Percentiles rank a stretch among this genome's conserved stretches.
Conservation (phyloP, 2,113 vertebrate species). For the Mus spicilegus region DNA sequence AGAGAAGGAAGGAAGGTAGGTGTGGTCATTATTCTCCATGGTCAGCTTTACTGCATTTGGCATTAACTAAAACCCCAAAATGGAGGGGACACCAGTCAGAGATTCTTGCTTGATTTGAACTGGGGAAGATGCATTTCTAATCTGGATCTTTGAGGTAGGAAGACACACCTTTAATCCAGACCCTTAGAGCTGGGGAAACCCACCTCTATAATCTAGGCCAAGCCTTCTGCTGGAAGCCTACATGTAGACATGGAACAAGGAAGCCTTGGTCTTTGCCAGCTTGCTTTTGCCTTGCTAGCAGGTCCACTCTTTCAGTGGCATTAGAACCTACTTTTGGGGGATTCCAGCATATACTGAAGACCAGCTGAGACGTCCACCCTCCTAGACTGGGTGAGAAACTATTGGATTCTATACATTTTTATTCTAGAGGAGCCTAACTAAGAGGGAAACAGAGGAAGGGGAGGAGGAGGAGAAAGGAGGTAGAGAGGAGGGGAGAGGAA, state of each 20-base stretch:
- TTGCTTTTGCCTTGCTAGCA: neutral
- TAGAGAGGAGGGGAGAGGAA: fast-evolving
- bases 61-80: neutral
- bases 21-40: neutral
- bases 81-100: neutral
- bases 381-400: neutral
- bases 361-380: neutral
- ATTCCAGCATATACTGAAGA: neutral
- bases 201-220: neutral
- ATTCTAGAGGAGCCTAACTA: neutral
- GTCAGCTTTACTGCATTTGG: neutral
- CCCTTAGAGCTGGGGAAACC: neutral
- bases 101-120: neutral
- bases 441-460: neutral
- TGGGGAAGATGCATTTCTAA: neutral
- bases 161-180: neutral
- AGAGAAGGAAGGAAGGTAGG: neutral
- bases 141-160: neutral
- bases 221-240: neutral
- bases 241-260: neutral
- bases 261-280: neutral
- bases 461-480: neutral
- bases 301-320: neutral
- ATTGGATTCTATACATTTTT: too few relatives aligned
- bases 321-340: neutral